phyloP scores from a whole-genome alignment of 2,113 vertebrate species.

The Excalfactoria chinensis region DNA sequence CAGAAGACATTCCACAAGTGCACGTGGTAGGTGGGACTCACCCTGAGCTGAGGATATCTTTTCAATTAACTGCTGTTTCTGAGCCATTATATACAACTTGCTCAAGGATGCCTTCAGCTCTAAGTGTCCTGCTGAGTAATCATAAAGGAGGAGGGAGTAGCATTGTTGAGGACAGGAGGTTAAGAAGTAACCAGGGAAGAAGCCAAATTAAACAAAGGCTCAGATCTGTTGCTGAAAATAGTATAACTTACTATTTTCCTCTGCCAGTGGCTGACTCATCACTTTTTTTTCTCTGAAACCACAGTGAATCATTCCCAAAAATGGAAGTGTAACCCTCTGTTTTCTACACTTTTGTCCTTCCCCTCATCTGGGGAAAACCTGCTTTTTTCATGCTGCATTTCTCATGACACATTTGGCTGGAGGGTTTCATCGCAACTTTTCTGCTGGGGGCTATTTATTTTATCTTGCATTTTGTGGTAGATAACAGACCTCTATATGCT shows the following conservation, averaged over 20 bases:
- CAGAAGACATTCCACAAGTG: not conserved
- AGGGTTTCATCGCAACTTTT: constrained; percentile 17
- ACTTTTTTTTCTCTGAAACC: constrained; percentile 53
- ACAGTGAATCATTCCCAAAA: constrained; percentile 52
- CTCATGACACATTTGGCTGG: constrained; percentile 20
- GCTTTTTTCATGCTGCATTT: constrained; percentile 20
- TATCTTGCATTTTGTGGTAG: constrained; percentile 43
- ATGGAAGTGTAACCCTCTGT: constrained; percentile 57
- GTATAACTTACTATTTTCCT: constrained; percentile 26
- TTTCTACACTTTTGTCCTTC: constrained; percentile 34
- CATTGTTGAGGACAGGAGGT: not conserved
- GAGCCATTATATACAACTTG: not conserved
- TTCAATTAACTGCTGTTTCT: not conserved
- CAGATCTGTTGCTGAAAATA: constrained; percentile 50
- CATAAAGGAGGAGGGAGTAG: not conserved
- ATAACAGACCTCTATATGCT: constrained; percentile 29
- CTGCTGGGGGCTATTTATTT: constrained; percentile 36
- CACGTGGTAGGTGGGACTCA: not conserved
- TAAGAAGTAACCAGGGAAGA: constrained; percentile 39
- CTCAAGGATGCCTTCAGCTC: not conserved
- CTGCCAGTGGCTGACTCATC: constrained; percentile 54
- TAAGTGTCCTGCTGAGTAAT: not conserved
- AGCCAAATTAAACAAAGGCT: constrained; percentile 62
- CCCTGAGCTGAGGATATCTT: not conserved
- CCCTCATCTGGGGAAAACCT: constrained; percentile 7